phyloP scores from a whole-genome alignment of 1,140 invertebrate species.

The Eufriesea mexicana region DNA sequence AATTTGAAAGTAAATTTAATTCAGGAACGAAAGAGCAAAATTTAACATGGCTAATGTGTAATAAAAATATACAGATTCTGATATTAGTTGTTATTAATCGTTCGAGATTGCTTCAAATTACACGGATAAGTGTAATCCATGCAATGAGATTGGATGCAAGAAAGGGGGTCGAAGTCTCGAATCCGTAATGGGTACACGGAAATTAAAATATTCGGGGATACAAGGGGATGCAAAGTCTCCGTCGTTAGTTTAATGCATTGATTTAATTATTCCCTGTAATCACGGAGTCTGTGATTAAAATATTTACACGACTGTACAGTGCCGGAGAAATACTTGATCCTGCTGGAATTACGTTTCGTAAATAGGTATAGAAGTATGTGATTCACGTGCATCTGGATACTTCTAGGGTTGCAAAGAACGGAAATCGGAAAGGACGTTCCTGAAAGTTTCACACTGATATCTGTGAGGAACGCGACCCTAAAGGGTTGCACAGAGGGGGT shows the following conservation, averaged over 20 bases:
- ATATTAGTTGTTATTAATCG: no score
- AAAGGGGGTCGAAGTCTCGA: neutral
- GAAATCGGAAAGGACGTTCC: conserved; percentile 57
- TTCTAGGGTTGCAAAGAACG: neutral
- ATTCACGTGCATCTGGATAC: neutral
- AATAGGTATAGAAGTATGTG: neutral
- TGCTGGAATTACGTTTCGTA: conserved; percentile 7
- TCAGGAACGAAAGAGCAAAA: no score
- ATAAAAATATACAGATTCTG: no score
- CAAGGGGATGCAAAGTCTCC: no score
- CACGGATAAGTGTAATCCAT: neutral
- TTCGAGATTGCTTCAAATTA: no score
- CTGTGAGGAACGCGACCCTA: conserved; percentile 64
- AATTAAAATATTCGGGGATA: neutral
- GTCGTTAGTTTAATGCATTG: no score
- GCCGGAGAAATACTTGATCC: no score
- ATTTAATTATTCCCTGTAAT: no score
- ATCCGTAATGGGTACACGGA: neutral
- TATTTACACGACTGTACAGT: no score
- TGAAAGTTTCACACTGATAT: conserved; percentile 65
- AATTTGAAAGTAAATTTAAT: neutral
- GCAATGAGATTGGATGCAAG: neutral
- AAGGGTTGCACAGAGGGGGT: conserved; percentile 64
- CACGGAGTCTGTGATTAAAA: no score
- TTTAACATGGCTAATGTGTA: no score